Conservation (phyloP, 2,888 invertebrate species). For the Ectemnius lituratus region DNA sequence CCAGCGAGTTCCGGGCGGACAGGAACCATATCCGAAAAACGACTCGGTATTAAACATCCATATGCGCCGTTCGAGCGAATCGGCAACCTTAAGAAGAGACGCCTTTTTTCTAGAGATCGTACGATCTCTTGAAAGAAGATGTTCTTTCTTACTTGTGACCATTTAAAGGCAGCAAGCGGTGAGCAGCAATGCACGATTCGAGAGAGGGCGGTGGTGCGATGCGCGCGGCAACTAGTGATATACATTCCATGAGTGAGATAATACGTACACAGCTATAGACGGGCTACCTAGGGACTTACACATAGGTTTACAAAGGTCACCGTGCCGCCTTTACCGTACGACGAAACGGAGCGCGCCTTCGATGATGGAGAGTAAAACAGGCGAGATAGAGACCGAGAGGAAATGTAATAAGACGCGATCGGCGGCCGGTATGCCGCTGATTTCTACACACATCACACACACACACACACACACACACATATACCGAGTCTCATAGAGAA, state of each 20-base stretch:
- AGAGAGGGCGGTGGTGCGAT: neutral
- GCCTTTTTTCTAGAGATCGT: neutral
- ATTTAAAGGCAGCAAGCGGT: neutral
- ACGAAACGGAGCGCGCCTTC: constrained; percentile 40
- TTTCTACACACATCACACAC: constrained; percentile 16
- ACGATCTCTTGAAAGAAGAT: neutral
- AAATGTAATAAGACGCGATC: constrained; percentile 26
- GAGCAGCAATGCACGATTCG: neutral
- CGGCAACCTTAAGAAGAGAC: neutral
- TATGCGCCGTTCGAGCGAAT: neutral
- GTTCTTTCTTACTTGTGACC: neutral
- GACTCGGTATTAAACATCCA: neutral
- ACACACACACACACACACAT: no score
- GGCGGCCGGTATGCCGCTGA: constrained; percentile 16
- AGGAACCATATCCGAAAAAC: no score
- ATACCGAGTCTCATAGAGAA: no score
- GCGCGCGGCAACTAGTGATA: constrained; percentile 1
- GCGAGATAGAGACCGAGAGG: constrained; percentile 22
- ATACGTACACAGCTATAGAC: constrained; percentile 14
- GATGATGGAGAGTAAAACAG: neutral
- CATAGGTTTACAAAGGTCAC: constrained; percentile 38
- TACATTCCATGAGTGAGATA: constrained; percentile 8
- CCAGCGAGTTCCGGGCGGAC: no score
- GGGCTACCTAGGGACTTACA: neutral
- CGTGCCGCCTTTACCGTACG: constrained; percentile 56